Conservation (phyloP, 2,797 vertebrate species). For the Nyctibius grandis region DNA sequence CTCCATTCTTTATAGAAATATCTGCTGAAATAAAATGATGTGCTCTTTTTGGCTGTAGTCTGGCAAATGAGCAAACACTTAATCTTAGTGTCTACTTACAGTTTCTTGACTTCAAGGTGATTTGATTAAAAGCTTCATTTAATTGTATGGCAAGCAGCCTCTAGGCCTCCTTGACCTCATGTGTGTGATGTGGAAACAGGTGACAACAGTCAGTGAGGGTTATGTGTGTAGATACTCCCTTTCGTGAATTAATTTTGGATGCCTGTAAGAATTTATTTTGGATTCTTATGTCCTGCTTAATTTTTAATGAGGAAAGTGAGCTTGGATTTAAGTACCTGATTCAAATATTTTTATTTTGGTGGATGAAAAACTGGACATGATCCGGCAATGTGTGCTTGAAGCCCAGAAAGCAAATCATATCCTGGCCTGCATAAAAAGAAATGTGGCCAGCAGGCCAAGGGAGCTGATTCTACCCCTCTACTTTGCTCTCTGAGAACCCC, state of each 20-base stretch:
- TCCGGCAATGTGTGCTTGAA: not conserved
- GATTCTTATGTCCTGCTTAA: not conserved
- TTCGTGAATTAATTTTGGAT: not conserved
- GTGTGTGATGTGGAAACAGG: not conserved
- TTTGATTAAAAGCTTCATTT: not conserved
- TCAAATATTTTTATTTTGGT: not conserved
- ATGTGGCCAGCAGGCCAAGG: rapidly evolving
- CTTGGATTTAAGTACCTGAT: not conserved
- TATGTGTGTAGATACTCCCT: not conserved
- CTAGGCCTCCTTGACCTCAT: not conserved
- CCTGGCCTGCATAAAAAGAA: not conserved
- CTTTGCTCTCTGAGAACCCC: not conserved
- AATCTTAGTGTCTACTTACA: not conserved
- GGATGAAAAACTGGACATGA: not conserved
- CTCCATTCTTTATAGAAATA: not conserved
- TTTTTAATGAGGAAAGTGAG: not conserved
- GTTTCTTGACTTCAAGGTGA: not conserved
- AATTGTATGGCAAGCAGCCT: not conserved
- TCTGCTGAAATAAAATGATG: not conserved
- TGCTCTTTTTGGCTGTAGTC: not conserved
- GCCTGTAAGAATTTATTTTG: not conserved
- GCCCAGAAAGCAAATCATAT: not conserved
- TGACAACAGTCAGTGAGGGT: not conserved
- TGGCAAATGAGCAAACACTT: not conserved
- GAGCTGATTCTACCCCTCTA: not conserved